Conservation (phyloP, 2,113 vertebrate species). For the Antigone vipio region DNA sequence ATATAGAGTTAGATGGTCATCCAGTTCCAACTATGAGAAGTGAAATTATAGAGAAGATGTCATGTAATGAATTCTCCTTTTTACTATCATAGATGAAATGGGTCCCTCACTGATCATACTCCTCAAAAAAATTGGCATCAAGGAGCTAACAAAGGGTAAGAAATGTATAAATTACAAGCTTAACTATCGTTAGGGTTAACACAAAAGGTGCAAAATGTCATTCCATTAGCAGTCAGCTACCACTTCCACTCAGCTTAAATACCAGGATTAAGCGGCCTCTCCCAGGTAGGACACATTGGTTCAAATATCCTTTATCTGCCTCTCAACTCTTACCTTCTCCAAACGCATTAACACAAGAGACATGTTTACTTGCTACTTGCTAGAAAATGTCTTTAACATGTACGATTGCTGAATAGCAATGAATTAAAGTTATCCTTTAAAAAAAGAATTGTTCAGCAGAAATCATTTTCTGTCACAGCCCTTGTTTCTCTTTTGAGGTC, state of each 20-base stretch:
- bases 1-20: not conserved
- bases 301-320: not conserved
- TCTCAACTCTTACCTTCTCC: not conserved
- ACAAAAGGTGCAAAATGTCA: not conserved
- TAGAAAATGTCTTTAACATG: not conserved
- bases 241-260: not conserved
- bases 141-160: not conserved
- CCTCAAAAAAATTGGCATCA: not conserved
- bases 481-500: not conserved
- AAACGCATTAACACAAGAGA: not conserved
- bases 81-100: not conserved
- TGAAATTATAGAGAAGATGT: not conserved
- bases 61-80: not conserved
- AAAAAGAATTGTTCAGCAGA: not conserved
- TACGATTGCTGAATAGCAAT: not conserved
- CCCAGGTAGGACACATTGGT: not conserved
- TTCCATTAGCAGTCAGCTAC: not conserved
- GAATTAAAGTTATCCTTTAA: not conserved
- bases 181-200: not conserved
- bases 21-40: not conserved
- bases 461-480: not conserved
- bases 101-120: not conserved
- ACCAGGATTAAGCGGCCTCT: not conserved
- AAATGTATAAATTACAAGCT: not conserved
- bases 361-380: not conserved